A percentile compares a stretch with the other conserved stretches of the same genome.
Conservation (phyloP, 2,113 vertebrate species). For the Castor canadensis region DNA sequence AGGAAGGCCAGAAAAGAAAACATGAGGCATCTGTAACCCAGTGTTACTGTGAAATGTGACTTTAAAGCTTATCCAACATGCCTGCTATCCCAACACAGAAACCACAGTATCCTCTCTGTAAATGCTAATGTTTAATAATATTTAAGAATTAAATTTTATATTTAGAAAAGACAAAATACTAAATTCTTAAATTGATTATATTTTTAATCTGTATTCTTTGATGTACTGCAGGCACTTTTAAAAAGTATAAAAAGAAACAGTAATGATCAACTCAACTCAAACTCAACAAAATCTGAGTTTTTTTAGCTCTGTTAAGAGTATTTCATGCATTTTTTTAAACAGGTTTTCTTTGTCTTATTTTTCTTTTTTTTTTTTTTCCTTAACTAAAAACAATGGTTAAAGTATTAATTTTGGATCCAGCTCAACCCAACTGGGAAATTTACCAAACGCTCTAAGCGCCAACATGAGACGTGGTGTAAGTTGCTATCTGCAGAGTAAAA, state of each 20-base stretch:
- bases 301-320: too few species aligned
- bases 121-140: not conserved
- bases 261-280: not conserved
- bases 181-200: not conserved
- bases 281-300: too few species aligned
- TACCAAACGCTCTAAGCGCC: not conserved
- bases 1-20: constrained; percentile 13
- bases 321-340: constrained; percentile 2
- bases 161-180: constrained; percentile 10
- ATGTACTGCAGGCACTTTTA: not conserved
- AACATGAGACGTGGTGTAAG: not conserved
- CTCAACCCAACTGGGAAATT: not conserved
- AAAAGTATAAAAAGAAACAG: not conserved
- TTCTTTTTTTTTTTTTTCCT: not conserved
- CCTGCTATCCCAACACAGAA: not conserved
- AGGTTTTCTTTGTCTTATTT: constrained; percentile 1
- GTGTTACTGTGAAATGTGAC: not conserved
- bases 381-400: constrained; percentile 4
- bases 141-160: not conserved
- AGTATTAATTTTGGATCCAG: constrained; percentile 6
- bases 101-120: not conserved
- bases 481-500: not conserved
- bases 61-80: not conserved
- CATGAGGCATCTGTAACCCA: not conserved
- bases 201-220: not conserved